Percentiles rank a stretch among this genome's conserved stretches.
These are phyloP conservation scores for Dicycla oo DNA, from an alignment of 2,888 invertebrate genomes.

Conservation along the genomic window DNA sequence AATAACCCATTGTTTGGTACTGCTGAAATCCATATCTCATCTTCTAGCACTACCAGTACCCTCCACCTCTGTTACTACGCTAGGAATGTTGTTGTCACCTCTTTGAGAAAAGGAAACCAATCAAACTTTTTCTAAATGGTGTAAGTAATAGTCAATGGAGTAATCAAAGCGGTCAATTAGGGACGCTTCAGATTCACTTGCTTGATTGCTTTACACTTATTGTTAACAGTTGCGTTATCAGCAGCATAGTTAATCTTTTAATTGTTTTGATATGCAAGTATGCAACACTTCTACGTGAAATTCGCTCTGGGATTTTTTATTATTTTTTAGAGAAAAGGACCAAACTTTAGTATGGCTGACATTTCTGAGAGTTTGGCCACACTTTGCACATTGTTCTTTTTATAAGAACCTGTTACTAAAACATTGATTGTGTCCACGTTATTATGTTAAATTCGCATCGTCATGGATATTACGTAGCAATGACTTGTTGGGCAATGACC, in stretches of 20 bases:
- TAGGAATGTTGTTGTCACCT: not conserved
- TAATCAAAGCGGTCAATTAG: conserved; percentile 27
- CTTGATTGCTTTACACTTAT: conserved; percentile 5
- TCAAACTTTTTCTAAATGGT: not conserved
- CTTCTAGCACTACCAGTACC: not conserved
- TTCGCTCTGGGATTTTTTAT: not conserved
- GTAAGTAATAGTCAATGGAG: conserved; percentile 8
- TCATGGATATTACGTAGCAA: conserved; percentile 32
- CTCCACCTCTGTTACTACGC: too few species aligned
- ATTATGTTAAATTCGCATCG: conserved; percentile 19
- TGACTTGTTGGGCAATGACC: conserved; percentile 41
- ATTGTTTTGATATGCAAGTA: conserved; percentile 14
- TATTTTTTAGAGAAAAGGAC: not conserved
- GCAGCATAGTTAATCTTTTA: not conserved
- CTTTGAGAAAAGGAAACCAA: not conserved
- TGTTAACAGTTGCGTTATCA: conserved; percentile 37
- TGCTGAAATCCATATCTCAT: not conserved
- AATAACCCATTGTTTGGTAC: too few species aligned
- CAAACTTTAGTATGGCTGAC: too few species aligned
- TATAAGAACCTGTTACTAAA: conserved; percentile 4
- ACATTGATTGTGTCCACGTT: not conserved
- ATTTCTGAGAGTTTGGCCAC: not conserved
- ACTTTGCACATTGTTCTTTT: not conserved
- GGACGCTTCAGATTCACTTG: conserved; percentile 13
- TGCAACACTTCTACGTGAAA: conserved; percentile 10